Base-by-base conservation (phyloP, 2,797 vertebrate species). In the Acanthurus lineatus region DNA sequence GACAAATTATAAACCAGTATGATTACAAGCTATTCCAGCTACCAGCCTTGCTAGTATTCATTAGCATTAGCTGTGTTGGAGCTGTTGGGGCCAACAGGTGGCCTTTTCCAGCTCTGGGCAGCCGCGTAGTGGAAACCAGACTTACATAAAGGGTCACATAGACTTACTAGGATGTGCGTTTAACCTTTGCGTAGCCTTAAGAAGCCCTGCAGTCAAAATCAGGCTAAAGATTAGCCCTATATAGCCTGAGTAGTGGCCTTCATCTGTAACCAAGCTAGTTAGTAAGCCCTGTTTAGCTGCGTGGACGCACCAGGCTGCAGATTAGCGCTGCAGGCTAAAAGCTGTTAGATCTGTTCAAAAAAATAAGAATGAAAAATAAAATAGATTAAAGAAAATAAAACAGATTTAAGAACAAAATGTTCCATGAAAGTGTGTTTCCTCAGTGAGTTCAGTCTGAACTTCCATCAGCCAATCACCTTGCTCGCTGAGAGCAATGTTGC, bases 191-290 rank as follows among this genome's bases (percentile, higher is more conserved):
- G 0, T 35, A 17, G 15, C 35, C 28, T 58, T 40, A 59, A 7
- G 51, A 45, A 74, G 47, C 69, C 66, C 59, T n/a, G 45, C 9
- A 15, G 59, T 49, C 60, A 48, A 45, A 83, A 52, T 19, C 54
- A 64, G 77, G 73, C 66, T 80, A 66, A 56, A 87, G 85, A 86
- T 91, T 88, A 86, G 60, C 67, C 19, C 14, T n/a, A 56, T 61
- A 9, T n/a, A 58, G 70, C 16, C 71, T 4, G 47, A 16, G 19
- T n/a, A 4, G 57, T 49, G 35, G 45, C 71, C 59, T 81, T 49
- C 25, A 88, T 63, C 64, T 74, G 19, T n/a, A 72, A 69, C 58
- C 42, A 57, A 68, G 63, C 73, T 32, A 10, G 42, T 51, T 35
- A 25, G 47, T 77, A 44, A 79, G 80, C 73, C 70, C 60, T 12